Percentiles rank a stretch among this genome's conserved stretches.
phyloP scores from a whole-genome alignment of 2,113 vertebrate species.

The Guaruba guarouba region DNA sequence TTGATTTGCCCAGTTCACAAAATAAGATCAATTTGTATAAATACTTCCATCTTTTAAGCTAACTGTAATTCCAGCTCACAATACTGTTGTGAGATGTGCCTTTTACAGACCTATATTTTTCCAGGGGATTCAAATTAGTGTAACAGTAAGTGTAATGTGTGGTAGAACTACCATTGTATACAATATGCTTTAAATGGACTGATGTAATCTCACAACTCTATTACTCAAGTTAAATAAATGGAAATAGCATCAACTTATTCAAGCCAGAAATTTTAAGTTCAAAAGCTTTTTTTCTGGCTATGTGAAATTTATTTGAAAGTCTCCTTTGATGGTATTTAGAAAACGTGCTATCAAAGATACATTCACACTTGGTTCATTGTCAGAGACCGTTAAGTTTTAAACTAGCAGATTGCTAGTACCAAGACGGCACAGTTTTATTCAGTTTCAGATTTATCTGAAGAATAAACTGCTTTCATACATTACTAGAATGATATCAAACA shows the following conservation, averaged over 20 bases:
- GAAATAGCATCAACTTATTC: not conserved
- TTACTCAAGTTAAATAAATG: not conserved
- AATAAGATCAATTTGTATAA: not conserved
- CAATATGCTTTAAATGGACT: not conserved
- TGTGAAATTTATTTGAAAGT: conserved; percentile 6
- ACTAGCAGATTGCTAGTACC: not conserved
- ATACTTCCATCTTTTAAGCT: not conserved
- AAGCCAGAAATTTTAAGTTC: not conserved
- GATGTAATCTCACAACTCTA: not conserved
- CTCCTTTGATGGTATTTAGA: not conserved
- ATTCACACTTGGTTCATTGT: not conserved
- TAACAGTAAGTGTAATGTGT: not conserved
- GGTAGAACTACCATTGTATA: not conserved
- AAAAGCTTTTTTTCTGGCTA: conserved; percentile 18
- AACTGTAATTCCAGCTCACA: not conserved
- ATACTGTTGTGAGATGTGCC: not conserved
- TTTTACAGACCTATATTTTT: not conserved
- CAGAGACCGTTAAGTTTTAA: not conserved
- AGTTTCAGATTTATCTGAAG: not conserved
- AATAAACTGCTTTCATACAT: not conserved
- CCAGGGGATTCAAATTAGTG: not conserved
- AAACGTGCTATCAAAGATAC: not conserved
- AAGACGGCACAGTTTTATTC: not conserved
- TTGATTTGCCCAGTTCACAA: not conserved
- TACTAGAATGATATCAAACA: not conserved